These are phyloP conservation scores for Cirrhinus mrigala DNA, from an alignment of 2,797 vertebrate species.

Conservation along the genomic window DNA sequence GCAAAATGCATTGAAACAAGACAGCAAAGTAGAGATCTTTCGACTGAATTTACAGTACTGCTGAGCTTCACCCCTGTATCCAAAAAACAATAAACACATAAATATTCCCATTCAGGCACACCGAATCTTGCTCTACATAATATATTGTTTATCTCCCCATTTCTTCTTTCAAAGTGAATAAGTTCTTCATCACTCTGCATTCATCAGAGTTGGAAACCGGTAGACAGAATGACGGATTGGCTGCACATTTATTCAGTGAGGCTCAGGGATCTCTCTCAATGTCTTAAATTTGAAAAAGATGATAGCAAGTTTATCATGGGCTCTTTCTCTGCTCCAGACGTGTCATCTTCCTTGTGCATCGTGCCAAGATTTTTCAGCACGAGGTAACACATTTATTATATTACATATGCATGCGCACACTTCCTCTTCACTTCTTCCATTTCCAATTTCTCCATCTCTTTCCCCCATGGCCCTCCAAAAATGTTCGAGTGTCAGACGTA, in stretches of 20 bases:
- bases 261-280: conserved; percentile 24
- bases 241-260: conserved; percentile 35
- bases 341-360: conserved; percentile 3
- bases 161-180: conserved; percentile 45
- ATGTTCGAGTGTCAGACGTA: neutral
- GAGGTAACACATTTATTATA: conserved; percentile 18
- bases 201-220: conserved; percentile 19
- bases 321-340: conserved; percentile 18
- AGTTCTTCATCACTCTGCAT: conserved; percentile 46
- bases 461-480: conserved; percentile 23
- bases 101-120: neutral
- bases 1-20: neutral
- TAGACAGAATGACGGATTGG: conserved; percentile 41
- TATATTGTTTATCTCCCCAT: conserved; percentile 25
- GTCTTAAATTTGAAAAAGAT: conserved; percentile 37
- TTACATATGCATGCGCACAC: conserved; percentile 55
- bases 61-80: neutral
- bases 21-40: neutral
- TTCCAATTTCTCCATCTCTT: conserved; percentile 36
- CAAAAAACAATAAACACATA: conserved; percentile 11
- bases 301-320: conserved; percentile 39
- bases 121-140: conserved; percentile 17
- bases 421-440: conserved; percentile 31
- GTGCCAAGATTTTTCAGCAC: conserved; percentile 23
- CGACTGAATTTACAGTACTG: neutral